Evolutionary conservation across 2,888 invertebrate species (phyloP), one percentile per base, ranked within the genome.

Genomic region (Acrocyrtus sp.): DNA sequence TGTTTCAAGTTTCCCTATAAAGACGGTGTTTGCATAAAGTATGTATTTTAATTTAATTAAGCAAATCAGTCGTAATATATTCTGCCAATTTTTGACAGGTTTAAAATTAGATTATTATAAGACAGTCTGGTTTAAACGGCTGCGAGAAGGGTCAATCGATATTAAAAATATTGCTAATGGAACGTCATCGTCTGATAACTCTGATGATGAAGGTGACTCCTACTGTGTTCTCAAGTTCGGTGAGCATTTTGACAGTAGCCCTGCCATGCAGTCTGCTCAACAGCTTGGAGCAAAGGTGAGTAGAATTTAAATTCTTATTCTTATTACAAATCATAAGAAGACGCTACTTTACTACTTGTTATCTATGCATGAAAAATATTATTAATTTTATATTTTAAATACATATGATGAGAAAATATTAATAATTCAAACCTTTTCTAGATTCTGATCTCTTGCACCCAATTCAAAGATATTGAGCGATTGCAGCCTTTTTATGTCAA

Each of bases 401-500:
- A n/a, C n/a, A n/a, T n/a, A n/a, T n/a, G n/a, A n/a, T n/a, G n/a
- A n/a, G n/a, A 21, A 15, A 26, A 48, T 48, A 17, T 3, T 24
- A 47, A 48, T 34, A n/a, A 48, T 48, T 19, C 24, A 5, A 27
- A 19, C 21, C 17, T 73, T 41, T 61, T 56, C 22, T 39, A 81
- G 81, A 72, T 81, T 51, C 67, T 81, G 76, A 78, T 81, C 72
- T 76, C 77, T 53, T 81, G 81, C 74, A 75, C 78, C 47, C 77
- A 77, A 53, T 81, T 81, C 58, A 77, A 78, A 70, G 81, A 79
- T 56, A 75, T 80, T 53, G 80, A 81, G 48, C 72, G 81, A 56
- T 90, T 96, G 66, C 97, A 97, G 85, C 97, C 97, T 12, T 97
- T 97, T 84, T 86, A 93, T 63, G 90, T 97, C 5, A n/a, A n/a